Evolutionary conservation across 2,113 vertebrate genomes (phyloP), one percentile per base, ranked within the genome.

Genomic region (Pungitius pungitius): DNA sequence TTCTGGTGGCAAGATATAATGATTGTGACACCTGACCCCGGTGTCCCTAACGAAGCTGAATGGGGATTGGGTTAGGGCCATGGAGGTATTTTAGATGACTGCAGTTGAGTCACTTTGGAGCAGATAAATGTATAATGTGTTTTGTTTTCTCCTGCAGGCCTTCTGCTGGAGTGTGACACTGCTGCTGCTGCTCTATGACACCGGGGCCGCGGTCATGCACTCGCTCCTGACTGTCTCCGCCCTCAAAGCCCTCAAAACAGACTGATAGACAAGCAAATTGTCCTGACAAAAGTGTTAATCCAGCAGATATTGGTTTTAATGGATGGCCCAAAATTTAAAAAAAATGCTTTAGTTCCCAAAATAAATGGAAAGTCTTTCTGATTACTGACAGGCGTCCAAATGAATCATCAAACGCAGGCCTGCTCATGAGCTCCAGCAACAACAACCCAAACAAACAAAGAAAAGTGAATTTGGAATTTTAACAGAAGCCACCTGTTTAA

Each of bases 171-270:
- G 20, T 9, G 0, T 92, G 26, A 59, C 26, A 0, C 7, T 82
- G 14, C 78, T 91, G 74, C 85, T 94, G 61, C 39, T 94, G 42
- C 14, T 93, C 18, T 92, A 91, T 27, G 77, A 91, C 70, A 8
- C 18, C 0, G 84, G 49, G 1, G 82, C 92, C 2, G 15, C 90
- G 37, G 6, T 91, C 24, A 35, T 92, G 69, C 90, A 91, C 37
- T 6, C 58, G 17, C 43, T 92, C 33, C 69, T 93, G 52, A 89
- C 90, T 4, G 39, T 90, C 40, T 80, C 77, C 1, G 89, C 92
- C 22, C 12, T 92, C 47, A 92, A 78, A 85, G 85, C 84, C 13
- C 83, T 94, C 17, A 89, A 82, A 78, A 73, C 2, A 24, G 66
- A 76, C 30, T 92, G 55, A 90, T 0, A 24, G 11, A 43, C n/a